Evolutionary conservation across 1,140 invertebrate genomes (phyloP).

Genomic region (Magallana angulata): DNA sequence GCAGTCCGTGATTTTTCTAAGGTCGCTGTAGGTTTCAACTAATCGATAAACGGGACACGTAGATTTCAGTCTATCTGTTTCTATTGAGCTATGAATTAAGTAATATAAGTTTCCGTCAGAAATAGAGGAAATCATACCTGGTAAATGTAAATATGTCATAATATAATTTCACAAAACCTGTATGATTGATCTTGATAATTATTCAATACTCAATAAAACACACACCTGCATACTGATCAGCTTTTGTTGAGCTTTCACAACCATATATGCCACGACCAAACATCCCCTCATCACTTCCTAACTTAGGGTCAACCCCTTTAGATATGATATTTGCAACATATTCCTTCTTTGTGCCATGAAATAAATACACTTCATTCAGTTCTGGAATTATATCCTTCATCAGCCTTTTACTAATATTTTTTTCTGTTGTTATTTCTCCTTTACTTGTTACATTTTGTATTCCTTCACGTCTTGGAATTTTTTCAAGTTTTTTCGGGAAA

Average conservation of each 20-base stretch:
- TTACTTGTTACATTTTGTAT: not conserved
- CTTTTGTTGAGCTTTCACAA: slow-evolving; percentile 60
- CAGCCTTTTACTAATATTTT: not conserved
- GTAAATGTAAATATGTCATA: no score
- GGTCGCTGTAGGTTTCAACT: no score
- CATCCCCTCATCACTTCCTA: slow-evolving; percentile 50
- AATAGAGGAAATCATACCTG: no score
- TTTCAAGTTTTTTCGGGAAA: not conserved
- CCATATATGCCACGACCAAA: slow-evolving; percentile 60
- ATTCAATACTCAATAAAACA: not conserved
- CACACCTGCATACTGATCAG: slow-evolving; percentile 64
- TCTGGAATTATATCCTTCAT: slow-evolving; percentile 32
- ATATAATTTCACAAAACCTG: no score
- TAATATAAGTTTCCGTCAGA: no score
- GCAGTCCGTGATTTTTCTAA: no score
- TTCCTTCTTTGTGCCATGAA: slow-evolving; percentile 57
- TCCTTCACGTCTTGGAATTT: slow-evolving; percentile 21
- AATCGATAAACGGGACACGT: no score
- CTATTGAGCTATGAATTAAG: no score
- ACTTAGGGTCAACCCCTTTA: slow-evolving; percentile 54
- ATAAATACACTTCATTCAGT: slow-evolving; percentile 59
- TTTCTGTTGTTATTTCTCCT: slow-evolving; percentile 28
- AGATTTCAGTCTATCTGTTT: no score
- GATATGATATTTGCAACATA: slow-evolving; percentile 46
- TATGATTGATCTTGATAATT: no score